phyloP scores from a whole-genome alignment of 2,797 vertebrate genomes.

The Macroramphosus scolopax region DNA sequence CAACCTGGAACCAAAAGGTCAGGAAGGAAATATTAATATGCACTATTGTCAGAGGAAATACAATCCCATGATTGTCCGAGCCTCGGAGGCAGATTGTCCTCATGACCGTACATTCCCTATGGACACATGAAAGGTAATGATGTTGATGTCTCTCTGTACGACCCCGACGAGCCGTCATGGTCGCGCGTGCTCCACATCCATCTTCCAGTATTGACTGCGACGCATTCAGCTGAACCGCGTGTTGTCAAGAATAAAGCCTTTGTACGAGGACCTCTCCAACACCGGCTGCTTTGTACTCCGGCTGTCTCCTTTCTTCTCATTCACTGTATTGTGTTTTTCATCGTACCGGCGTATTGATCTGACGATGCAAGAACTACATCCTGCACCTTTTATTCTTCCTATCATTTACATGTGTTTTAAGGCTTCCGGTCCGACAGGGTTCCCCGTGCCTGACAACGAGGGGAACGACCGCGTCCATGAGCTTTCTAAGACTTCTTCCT shows the following conservation, averaged over 20 bases:
- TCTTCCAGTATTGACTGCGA: slow-evolving; percentile 17
- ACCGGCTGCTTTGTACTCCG: slow-evolving; percentile 46
- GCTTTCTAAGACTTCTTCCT: too few species aligned
- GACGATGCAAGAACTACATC: slow-evolving; percentile 6
- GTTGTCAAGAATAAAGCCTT: slow-evolving; percentile 22
- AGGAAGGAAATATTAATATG: too few species aligned
- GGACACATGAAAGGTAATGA: too few species aligned
- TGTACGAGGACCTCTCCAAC: slow-evolving; percentile 14
- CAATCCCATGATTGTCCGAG: too few species aligned
- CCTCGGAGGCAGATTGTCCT: too few species aligned
- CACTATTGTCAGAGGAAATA: too few species aligned
- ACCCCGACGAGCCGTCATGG: background rate
- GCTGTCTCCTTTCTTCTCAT: slow-evolving; percentile 32
- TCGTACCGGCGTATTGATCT: slow-evolving; percentile 12
- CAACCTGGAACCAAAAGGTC: too few species aligned
- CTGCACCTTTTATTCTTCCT: slow-evolving; percentile 1
- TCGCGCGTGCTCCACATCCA: background rate
- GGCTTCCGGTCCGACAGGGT: slow-evolving; percentile 4
- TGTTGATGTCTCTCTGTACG: background rate
- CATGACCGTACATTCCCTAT: too few species aligned
- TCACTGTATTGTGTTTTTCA: slow-evolving; percentile 18
- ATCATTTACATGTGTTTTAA: slow-evolving; percentile 14
- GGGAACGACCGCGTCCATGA: too few species aligned
- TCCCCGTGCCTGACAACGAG: slow-evolving; percentile 7
- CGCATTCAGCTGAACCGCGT: slow-evolving; percentile 14